phyloP scores from a whole-genome alignment of 2,797 vertebrate genomes.

The Diglossa cyanea region DNA sequence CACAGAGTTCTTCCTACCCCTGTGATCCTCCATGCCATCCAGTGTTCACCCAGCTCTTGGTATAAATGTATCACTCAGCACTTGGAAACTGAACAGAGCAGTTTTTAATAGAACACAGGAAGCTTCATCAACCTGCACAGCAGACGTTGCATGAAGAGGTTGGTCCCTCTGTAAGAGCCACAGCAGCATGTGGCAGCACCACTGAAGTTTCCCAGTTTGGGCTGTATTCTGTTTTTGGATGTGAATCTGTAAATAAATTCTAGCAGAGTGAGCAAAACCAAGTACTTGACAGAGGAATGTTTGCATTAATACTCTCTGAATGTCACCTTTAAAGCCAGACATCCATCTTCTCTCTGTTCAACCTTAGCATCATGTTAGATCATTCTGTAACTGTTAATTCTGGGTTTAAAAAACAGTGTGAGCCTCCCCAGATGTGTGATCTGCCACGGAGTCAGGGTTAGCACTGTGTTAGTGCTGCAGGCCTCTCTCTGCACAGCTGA shows the following conservation, averaged over 20 bases:
- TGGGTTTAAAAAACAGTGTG: not conserved
- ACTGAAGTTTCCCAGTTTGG: not conserved
- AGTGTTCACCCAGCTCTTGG: not conserved
- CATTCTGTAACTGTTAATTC: not conserved
- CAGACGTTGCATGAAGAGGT: not conserved
- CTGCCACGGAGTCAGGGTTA: not conserved
- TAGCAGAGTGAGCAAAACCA: conserved; percentile 22
- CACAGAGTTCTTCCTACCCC: not conserved
- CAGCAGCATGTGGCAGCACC: not conserved
- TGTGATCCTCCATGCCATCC: not conserved
- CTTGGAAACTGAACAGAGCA: not conserved
- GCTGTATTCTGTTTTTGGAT: conserved; percentile 20
- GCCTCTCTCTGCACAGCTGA: not conserved
- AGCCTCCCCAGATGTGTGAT: not conserved
- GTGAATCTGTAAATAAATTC: conserved; percentile 58
- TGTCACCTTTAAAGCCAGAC: not conserved
- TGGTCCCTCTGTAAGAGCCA: not conserved
- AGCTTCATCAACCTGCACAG: not conserved
- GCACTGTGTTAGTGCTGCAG: not conserved
- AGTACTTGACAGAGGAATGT: not conserved
- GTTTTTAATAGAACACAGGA: conserved; percentile 7
- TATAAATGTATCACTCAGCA: not conserved
- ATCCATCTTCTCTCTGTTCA: not conserved
- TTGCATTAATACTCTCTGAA: not conserved
- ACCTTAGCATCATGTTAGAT: not conserved